Base-by-base conservation (phyloP, 2,888 invertebrate genomes). In the Andrena haemorrhoa region DNA sequence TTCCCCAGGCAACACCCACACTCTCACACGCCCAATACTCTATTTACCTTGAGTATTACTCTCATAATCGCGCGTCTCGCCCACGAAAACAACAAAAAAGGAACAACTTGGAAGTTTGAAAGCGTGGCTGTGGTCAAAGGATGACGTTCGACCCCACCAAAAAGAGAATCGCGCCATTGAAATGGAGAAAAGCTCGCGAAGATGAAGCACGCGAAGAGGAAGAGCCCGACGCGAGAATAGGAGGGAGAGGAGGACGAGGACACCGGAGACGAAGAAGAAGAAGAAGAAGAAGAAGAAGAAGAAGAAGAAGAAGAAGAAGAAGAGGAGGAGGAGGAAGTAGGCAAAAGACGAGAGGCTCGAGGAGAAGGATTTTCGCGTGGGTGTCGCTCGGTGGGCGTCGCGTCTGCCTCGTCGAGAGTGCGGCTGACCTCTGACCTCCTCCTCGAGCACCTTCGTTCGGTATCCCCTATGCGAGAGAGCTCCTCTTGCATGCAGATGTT, bases 331-430 rank as follows among this genome's bases (percentile, higher is more conserved):
- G 83, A 83, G 75, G 78, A 85, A 74, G 85, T 86, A 84, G 83
- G 84, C 82, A 87, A 88, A 86, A 80, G 82, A 86, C 76, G 81
- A 83, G 77, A 84, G 85, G 75, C 74, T 79, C 83, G 84, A 79
- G 78, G 83, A 83, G 86, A 87, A 86, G 85, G 87, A 90, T 93
- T 92, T 92, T 92, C 89, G 93, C 92, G 94, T 93, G 93, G 93
- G 94, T 93, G 94, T 93, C 93, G 92, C 91, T 92, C 88, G 91
- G 93, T 93, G 93, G 93, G 93, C 93, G 93, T 93, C 92, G 92
- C 90, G 92, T 92, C 93, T 93, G 91, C 92, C 90, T 91, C 91
- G 91, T 90, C 92, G 92, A 92, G 92, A 92, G 92, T 90, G 90
- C 91, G 88, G 90, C 90, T 93, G 92, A 93, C 93, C 93, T 88